Conservation (phyloP, 2,797 vertebrate genomes). For the Gallinago solitaria region DNA sequence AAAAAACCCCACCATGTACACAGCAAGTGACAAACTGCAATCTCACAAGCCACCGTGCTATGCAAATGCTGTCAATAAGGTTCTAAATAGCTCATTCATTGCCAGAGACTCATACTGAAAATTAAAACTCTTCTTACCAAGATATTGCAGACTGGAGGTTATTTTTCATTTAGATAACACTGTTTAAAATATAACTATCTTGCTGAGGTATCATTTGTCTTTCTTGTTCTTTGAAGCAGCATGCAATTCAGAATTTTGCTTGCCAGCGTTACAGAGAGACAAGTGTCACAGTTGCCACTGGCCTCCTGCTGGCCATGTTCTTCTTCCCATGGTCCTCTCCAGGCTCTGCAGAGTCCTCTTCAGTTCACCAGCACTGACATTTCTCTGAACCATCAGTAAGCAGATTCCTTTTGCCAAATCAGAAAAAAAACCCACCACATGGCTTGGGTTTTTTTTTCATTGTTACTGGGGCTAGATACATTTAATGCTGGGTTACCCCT, state of each 20-base stretch:
- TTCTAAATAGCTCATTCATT: conserved; percentile 72
- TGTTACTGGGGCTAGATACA: background rate
- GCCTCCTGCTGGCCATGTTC: background rate
- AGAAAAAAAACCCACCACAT: background rate
- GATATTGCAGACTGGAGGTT: conserved; percentile 49
- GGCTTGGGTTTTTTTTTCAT: too few relatives aligned
- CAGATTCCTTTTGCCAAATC: background rate
- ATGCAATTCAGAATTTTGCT: background rate
- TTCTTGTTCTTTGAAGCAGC: background rate
- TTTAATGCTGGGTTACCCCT: background rate
- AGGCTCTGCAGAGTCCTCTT: background rate
- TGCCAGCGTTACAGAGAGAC: background rate
- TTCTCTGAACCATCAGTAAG: background rate
- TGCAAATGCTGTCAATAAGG: conserved; percentile 72
- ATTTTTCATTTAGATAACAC: conserved; percentile 73
- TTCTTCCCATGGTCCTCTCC: background rate
- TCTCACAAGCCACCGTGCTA: conserved; percentile 70
- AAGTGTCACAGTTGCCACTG: background rate
- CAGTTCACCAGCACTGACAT: background rate
- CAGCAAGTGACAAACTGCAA: conserved; percentile 73
- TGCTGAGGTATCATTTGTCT: conserved; percentile 70
- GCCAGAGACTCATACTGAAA: conserved; percentile 61
- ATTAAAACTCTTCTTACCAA: conserved; percentile 65
- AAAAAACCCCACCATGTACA: background rate
- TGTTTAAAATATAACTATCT: conserved; percentile 74